phyloP scores from a whole-genome alignment of 2,888 invertebrate genomes.

The Cancer borealis region DNA sequence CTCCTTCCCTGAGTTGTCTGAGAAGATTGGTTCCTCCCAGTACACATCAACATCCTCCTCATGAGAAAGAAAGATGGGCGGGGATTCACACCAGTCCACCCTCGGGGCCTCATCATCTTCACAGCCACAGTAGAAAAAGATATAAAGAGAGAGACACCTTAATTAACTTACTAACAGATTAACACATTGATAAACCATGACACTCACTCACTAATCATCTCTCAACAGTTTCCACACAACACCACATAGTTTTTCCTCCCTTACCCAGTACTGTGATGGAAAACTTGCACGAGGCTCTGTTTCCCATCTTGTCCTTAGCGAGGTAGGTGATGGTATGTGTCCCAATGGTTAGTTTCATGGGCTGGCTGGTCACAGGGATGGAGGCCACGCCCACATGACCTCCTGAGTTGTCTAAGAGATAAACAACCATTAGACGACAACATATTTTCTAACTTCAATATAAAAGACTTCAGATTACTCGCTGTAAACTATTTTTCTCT shows the following conservation, averaged over 20 bases:
- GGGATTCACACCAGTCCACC: constrained; percentile 84
- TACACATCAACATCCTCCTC: constrained; percentile 81
- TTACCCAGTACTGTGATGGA: constrained; percentile 83
- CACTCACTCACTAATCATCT: constrained; percentile 14
- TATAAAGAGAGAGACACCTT: neutral
- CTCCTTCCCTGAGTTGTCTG: constrained; percentile 83
- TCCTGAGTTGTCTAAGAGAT: constrained; percentile 83
- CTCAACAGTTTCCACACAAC: neutral
- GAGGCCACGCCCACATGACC: constrained; percentile 83
- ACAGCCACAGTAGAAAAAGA: neutral
- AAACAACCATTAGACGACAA: neutral
- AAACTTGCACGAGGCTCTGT: constrained; percentile 84
- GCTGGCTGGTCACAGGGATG: constrained; percentile 83
- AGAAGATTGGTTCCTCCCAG: constrained; percentile 84
- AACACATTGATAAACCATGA: too few species aligned
- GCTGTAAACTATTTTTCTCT: too few species aligned
- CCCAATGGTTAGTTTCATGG: constrained; percentile 82
- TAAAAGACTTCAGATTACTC: too few species aligned
- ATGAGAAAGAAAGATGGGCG: constrained; percentile 81
- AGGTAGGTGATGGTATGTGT: constrained; percentile 82
- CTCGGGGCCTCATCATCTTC: constrained; percentile 83
- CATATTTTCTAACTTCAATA: too few species aligned
- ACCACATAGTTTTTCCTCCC: neutral
- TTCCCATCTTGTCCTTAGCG: constrained; percentile 84
- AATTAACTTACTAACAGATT: too few species aligned